Evolutionary conservation across 2,797 vertebrate genomes (phyloP).

Genomic region (Falco concolor): DNA sequence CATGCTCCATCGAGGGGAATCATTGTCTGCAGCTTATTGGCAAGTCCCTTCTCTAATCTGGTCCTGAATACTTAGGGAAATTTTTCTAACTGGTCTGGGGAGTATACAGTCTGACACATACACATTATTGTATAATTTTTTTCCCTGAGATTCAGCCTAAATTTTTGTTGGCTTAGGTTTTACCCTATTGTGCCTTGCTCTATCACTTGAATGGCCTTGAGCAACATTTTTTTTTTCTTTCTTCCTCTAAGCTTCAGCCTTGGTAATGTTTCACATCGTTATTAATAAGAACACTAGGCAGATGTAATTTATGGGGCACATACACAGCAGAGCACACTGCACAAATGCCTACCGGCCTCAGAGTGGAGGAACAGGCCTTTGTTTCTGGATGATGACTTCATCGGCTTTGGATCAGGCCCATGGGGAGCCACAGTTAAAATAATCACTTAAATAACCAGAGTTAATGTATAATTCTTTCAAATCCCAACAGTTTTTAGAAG

Average conservation of each 20-base stretch:
- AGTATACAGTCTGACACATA: not conserved
- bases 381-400: not conserved
- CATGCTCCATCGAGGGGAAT: not conserved
- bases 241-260: not conserved
- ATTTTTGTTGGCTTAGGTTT: not conserved
- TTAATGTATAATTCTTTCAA: conserved; percentile 36
- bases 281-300: not conserved
- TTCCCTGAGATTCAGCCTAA: not conserved
- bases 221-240: not conserved
- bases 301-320: not conserved
- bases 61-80: not conserved
- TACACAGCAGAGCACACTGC: not conserved
- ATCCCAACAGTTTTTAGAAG: conserved; percentile 24
- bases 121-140: not conserved
- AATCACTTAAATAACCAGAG: conserved; percentile 13
- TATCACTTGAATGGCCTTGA: not conserved
- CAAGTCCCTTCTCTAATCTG: not conserved
- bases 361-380: not conserved
- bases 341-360: not conserved
- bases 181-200: not conserved
- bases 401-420: not conserved
- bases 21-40: not conserved
- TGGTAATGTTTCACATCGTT: not conserved
- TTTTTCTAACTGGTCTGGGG: not conserved
- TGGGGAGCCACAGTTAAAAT: not conserved